Percentiles rank a stretch among this genome's conserved stretches.
Evolutionary conservation across 2,888 invertebrate species (phyloP).

Genomic region (Microctonus brassicae): DNA sequence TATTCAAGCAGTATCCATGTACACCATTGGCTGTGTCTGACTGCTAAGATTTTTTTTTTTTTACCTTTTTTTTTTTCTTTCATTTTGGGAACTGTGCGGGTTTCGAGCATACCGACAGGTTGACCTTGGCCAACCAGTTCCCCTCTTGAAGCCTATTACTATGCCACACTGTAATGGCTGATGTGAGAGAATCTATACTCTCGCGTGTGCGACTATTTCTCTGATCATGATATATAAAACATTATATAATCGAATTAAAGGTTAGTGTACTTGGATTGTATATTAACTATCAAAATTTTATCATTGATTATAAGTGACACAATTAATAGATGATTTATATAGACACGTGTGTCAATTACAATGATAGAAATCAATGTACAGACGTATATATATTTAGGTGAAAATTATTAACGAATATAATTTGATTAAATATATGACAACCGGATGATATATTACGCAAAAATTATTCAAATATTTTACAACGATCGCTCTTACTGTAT

Average conservation of each 20-base stretch:
- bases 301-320: neutral
- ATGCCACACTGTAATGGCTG: conserved; percentile 59
- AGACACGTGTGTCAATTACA: neutral
- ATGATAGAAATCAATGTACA: too few species aligned
- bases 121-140: conserved; percentile 60
- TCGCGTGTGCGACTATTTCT: conserved; percentile 19
- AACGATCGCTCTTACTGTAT: too few species aligned
- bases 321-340: neutral
- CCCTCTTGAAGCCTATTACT: conserved; percentile 51
- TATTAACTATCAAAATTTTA: neutral
- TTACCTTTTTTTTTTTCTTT: neutral
- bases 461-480: too few species aligned
- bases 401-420: neutral
- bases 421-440: too few species aligned
- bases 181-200: conserved; percentile 52
- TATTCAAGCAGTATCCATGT: neutral
- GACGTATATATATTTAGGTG: neutral
- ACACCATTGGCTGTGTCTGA: neutral
- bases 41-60: neutral
- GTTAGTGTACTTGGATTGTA: neutral
- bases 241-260: conserved; percentile 4
- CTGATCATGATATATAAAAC: neutral
- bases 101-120: conserved; percentile 60
- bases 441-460: too few species aligned
- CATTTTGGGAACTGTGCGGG: conserved; percentile 43